Percentiles rank a stretch among this genome's conserved stretches.
phyloP scores from a whole-genome alignment of 92 coral and sea anemone species.

The Epizoanthus scotinus region DNA sequence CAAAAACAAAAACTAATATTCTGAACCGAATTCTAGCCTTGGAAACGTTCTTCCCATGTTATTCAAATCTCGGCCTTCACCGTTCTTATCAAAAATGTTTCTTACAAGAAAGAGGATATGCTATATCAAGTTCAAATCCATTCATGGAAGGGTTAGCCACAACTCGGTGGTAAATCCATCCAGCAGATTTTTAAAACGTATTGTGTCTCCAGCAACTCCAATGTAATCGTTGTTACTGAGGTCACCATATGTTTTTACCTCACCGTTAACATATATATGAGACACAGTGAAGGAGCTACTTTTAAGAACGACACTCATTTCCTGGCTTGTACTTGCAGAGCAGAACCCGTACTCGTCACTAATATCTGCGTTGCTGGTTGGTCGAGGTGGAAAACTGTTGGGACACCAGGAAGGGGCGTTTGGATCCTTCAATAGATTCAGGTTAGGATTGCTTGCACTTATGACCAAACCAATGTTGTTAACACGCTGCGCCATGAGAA shows the following conservation, averaged over 20 bases:
- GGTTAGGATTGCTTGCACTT: neutral
- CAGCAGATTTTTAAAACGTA: neutral
- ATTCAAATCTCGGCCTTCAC: too few relatives aligned
- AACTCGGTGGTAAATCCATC: constrained; percentile 13
- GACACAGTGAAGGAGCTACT: neutral
- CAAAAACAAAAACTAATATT: too few relatives aligned
- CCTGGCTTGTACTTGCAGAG: neutral
- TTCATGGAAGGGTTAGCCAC: neutral
- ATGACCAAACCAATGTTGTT: neutral
- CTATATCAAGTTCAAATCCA: too few relatives aligned
- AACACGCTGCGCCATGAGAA: neutral
- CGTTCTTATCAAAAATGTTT: too few relatives aligned
- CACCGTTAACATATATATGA: neutral
- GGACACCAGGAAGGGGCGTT: constrained; percentile 11
- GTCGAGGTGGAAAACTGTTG: neutral
- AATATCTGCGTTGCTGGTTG: neutral
- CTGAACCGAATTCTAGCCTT: too few relatives aligned
- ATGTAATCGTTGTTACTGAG: neutral
- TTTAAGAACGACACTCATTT: neutral
- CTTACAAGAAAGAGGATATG: too few relatives aligned
- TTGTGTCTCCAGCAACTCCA: neutral
- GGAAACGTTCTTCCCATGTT: too few relatives aligned
- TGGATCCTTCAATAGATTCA: neutral
- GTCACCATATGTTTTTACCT: neutral
- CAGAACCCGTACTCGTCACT: neutral